These are phyloP conservation scores for Tetragonula carbonaria DNA, from an alignment of 2,888 invertebrate species.

Conservation along the genomic window DNA sequence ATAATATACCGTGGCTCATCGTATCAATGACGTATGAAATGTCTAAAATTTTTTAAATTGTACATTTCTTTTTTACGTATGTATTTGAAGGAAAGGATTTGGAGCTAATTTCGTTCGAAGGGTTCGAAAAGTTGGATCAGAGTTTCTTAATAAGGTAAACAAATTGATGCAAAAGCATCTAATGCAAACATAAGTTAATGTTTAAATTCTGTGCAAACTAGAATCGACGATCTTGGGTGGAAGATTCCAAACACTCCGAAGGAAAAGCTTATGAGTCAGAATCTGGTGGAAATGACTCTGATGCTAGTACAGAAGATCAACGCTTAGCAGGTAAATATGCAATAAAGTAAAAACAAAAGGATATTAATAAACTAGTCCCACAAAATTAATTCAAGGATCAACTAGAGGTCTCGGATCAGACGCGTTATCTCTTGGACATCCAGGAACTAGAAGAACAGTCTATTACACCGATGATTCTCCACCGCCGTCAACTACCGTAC, in stretches of 20 bases:
- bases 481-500: conserved; percentile 83
- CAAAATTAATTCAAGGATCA: conserved; percentile 58
- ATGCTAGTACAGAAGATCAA: conserved; percentile 88
- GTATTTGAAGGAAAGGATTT: conserved; percentile 89
- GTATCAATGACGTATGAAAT: background rate
- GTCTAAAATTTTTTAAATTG: background rate
- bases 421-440: conserved; percentile 89
- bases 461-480: conserved; percentile 87
- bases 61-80: background rate
- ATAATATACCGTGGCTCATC: background rate
- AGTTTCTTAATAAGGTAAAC: conserved; percentile 91
- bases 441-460: conserved; percentile 93
- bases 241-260: conserved; percentile 85
- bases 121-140: conserved; percentile 94
- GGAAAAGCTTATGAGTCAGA: conserved; percentile 84
- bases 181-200: background rate
- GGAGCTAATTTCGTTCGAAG: conserved; percentile 94
- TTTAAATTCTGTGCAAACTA: conserved; percentile 75
- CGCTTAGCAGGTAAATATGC: conserved; percentile 69
- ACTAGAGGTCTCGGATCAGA: conserved; percentile 81
- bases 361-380: conserved; percentile 1
- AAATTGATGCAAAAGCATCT: background rate
- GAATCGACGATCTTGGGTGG: conserved; percentile 90
- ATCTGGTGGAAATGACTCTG: conserved; percentile 91
- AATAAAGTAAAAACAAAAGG: background rate